Conservation (phyloP, 2,113 vertebrate genomes). For the Stomatorhinus ivindoensis region DNA sequence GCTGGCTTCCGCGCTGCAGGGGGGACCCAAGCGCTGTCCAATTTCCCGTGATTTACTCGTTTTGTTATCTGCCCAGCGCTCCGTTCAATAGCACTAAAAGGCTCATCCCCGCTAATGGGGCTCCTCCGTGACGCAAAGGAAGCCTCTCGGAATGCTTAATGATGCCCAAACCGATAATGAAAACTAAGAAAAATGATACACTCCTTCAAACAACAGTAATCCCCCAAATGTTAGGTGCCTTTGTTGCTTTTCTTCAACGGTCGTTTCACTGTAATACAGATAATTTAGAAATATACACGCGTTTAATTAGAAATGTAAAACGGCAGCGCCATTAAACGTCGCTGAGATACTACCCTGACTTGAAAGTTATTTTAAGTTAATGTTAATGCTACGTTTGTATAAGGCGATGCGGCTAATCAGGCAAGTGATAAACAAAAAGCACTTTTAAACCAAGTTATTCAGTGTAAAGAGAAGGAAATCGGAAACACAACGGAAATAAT, state of each 20-base stretch:
- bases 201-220: slow-evolving; percentile 42
- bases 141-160: slow-evolving; percentile 29
- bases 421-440: background rate
- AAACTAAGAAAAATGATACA: slow-evolving; percentile 43
- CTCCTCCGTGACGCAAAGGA: slow-evolving; percentile 55
- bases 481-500: background rate
- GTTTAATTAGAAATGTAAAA: background rate
- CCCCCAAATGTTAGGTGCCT: background rate
- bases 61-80: slow-evolving; percentile 40
- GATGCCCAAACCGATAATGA: slow-evolving; percentile 39
- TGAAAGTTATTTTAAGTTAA: background rate
- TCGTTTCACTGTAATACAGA: slow-evolving; percentile 15
- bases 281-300: background rate
- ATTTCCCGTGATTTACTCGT: slow-evolving; percentile 51
- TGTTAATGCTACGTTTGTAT: background rate
- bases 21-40: slow-evolving; percentile 36
- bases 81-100: slow-evolving; percentile 63
- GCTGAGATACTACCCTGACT: background rate
- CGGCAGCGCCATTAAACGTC: background rate
- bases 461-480: background rate
- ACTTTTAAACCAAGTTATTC: background rate
- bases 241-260: slow-evolving; percentile 56
- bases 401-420: background rate
- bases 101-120: slow-evolving; percentile 59
- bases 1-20: slow-evolving; percentile 18